phyloP scores from a whole-genome alignment of 1,140 invertebrate genomes.

The Mactra quadrangularis region DNA sequence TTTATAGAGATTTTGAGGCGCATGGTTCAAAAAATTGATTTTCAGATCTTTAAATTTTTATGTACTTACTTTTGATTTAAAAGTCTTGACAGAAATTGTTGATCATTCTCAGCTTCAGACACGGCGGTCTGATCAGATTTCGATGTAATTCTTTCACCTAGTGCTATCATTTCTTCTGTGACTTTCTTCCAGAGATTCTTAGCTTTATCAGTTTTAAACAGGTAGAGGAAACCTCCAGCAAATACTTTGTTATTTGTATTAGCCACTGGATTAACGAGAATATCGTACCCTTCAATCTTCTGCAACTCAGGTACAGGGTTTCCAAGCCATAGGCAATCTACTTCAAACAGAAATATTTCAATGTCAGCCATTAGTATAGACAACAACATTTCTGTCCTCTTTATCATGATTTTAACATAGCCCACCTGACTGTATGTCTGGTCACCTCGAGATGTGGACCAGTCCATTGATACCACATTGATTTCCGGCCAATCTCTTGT shows the following conservation, averaged over 20 bases:
- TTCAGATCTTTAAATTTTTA: too few species aligned
- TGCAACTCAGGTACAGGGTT: slow-evolving; percentile 67
- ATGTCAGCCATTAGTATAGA: slow-evolving; percentile 65
- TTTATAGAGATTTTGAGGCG: too few species aligned
- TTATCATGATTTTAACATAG: slow-evolving; percentile 73
- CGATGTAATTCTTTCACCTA: slow-evolving; percentile 60
- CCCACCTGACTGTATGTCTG: slow-evolving; percentile 73
- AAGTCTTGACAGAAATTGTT: slow-evolving; percentile 64
- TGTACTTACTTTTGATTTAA: slow-evolving; percentile 44
- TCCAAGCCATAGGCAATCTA: slow-evolving; percentile 76
- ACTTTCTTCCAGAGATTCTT: slow-evolving; percentile 68
- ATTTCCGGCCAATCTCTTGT: slow-evolving; percentile 70
- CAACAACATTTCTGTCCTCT: slow-evolving; percentile 67
- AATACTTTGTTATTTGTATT: slow-evolving; percentile 34
- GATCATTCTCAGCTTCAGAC: slow-evolving; percentile 71
- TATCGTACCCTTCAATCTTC: slow-evolving; percentile 56
- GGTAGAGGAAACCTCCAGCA: slow-evolving; percentile 71
- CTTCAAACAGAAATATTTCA: slow-evolving; percentile 75
- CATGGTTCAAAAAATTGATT: too few species aligned
- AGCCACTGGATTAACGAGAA: slow-evolving; percentile 68
- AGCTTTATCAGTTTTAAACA: slow-evolving; percentile 65
- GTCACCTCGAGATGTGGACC: slow-evolving; percentile 54
- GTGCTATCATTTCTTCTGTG: slow-evolving; percentile 52
- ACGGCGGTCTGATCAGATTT: slow-evolving; percentile 26
- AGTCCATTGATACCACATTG: slow-evolving; percentile 61